These are phyloP conservation scores for Nannoperca obscura DNA, from an alignment of 2,797 vertebrate genomes.

Conservation along the genomic window DNA sequence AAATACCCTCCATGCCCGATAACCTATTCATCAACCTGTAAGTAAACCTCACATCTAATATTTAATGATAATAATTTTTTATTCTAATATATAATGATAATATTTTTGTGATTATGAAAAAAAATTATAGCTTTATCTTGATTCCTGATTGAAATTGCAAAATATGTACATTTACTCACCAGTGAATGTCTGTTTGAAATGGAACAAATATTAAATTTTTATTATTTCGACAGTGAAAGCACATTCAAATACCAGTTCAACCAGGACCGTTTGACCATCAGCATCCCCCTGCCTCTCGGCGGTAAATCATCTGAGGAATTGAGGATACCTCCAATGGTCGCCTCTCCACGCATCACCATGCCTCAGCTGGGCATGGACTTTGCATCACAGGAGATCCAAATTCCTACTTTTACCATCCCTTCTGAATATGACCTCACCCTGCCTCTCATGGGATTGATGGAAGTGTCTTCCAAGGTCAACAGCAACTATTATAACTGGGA, in stretches of 20 bases:
- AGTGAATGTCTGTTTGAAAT: slow-evolving; percentile 4
- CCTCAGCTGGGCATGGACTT: slow-evolving; percentile 85
- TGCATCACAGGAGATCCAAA: slow-evolving; percentile 79
- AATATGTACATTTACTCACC: not conserved
- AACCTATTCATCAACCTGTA: slow-evolving; percentile 93
- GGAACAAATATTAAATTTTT: slow-evolving; percentile 30
- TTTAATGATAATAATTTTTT: not conserved
- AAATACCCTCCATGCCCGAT: slow-evolving; percentile 88
- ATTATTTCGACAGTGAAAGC: slow-evolving; percentile 84
- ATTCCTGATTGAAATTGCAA: not conserved
- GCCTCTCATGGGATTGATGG: slow-evolving; percentile 88
- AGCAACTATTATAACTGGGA: slow-evolving; percentile 95
- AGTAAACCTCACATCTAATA: slow-evolving; percentile 48
- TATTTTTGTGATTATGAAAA: not conserved
- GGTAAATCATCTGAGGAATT: slow-evolving; percentile 90
- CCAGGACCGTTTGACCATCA: slow-evolving; percentile 84
- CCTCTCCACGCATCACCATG: slow-evolving; percentile 82
- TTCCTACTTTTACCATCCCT: slow-evolving; percentile 90
- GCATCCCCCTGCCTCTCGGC: slow-evolving; percentile 90
- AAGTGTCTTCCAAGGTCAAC: slow-evolving; percentile 87
- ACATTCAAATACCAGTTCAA: slow-evolving; percentile 89
- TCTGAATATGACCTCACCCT: slow-evolving; percentile 84
- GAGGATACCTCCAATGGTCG: slow-evolving; percentile 79
- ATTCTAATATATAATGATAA: not conserved
- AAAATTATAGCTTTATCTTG: not conserved